These are phyloP conservation scores for Diaphora mendica DNA, from an alignment of 2,888 invertebrate genomes.

Conservation along the genomic window DNA sequence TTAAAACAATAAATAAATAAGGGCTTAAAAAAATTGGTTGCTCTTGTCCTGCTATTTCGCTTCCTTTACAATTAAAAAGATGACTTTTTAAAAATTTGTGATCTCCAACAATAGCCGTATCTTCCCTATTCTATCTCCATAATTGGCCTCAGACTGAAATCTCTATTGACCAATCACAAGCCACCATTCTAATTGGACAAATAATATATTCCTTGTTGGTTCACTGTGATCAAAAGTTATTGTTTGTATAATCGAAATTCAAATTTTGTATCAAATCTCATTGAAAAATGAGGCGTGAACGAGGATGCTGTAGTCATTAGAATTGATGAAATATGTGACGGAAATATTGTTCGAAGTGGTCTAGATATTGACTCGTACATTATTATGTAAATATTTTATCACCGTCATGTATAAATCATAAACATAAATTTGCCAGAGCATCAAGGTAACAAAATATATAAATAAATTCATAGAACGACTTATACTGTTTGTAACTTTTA, in stretches of 20 bases:
- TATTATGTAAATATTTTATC: not conserved
- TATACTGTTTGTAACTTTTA: too few relatives aligned
- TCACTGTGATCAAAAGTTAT: constrained; percentile 44
- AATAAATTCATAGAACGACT: too few relatives aligned
- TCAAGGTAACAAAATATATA: too few relatives aligned
- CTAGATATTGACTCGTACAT: not conserved
- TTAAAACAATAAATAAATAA: too few relatives aligned
- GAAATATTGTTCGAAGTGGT: constrained; percentile 8
- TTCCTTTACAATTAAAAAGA: too few relatives aligned
- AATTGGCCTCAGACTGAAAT: constrained; percentile 60
- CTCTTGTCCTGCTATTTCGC: too few relatives aligned
- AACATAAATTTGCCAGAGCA: not conserved
- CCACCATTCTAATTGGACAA: constrained; percentile 66
- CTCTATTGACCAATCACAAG: constrained; percentile 68
- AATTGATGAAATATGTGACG: constrained; percentile 20
- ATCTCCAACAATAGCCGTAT: constrained; percentile 27
- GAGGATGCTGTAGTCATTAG: constrained; percentile 10
- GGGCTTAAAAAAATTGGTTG: too few relatives aligned
- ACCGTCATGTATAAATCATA: not conserved
- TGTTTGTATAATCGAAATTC: constrained; percentile 29
- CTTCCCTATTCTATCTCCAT: constrained; percentile 46
- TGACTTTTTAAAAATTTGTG: too few relatives aligned
- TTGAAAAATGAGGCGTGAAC: constrained; percentile 16
- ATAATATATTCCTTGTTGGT: constrained; percentile 62
- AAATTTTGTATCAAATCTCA: constrained; percentile 12